Evolutionary conservation across 1,140 invertebrate genomes (phyloP), one percentile per base, ranked within the genome.

Genomic region (Drosophila gunungcola): DNA sequence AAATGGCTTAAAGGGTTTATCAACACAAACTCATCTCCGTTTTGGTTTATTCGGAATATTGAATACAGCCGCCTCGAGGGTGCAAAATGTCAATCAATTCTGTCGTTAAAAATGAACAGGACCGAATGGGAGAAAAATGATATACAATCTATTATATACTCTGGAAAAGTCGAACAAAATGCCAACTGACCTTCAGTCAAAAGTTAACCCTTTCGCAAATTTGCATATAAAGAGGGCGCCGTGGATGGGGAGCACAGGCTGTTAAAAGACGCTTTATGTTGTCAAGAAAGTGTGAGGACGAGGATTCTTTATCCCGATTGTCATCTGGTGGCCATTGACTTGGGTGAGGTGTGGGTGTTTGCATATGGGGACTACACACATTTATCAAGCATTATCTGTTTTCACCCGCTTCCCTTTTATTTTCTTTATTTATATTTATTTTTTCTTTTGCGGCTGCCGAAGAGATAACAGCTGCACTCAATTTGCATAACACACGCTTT

Each of bases 31-130:
- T 79, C 83, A 86, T 79, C 70, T 82, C 62, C 42, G 65, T 46
- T 73, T 63, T 29, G 70, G 73, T 73, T 76, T 53, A 62, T 70
- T 64, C 55, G 42, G 62, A 58, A 78, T 85, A 85, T 85, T 85
- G 81, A 85, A 86, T 79, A 83, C 79, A 53, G 60, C 72, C 72
- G 83, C 83, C 83, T 88, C 46, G 72, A 76, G 83, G 83, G 79
- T 67, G 83, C 70, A 88, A 88, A 86, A 77, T 86, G 83, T 86
- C 83, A 86, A 86, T 86, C 83, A 86, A 86, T 86, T 86, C 82
- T 77, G 83, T 88, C 83, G 83, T 86, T 86, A 88, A 86, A 88
- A 75, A 75, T 70, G 67, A 70, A 69, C 64, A 70, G 11, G 4
- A 3, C 25, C 38, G 63, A 39, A 45, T 53, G 13, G 36, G 9